A percentile compares a stretch with the other conserved stretches of the same genome.
phyloP scores from a whole-genome alignment of 2,888 invertebrate genomes.

The Drosophila mayaguana region DNA sequence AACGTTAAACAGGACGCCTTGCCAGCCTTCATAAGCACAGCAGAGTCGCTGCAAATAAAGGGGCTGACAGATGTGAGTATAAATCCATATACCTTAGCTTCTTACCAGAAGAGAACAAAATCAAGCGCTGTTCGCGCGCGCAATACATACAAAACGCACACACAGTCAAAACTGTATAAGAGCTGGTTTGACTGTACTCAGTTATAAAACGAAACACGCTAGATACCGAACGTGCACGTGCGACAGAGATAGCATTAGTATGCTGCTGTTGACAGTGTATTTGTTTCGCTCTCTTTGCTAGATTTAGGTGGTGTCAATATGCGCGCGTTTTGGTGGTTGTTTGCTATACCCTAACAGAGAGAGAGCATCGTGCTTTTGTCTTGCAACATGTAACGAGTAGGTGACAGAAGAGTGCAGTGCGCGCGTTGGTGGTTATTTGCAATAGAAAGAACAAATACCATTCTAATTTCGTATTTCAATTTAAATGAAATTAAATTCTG shows the following conservation, averaged over 20 bases:
- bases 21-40: slow-evolving; percentile 90
- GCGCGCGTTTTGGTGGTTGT: slow-evolving; percentile 59
- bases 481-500: not conserved
- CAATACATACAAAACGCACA: slow-evolving; percentile 31
- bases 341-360: slow-evolving; percentile 28
- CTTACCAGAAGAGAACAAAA: slow-evolving; percentile 39
- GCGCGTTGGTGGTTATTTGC: not conserved
- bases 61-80: slow-evolving; percentile 89
- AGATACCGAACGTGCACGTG: slow-evolving; percentile 14
- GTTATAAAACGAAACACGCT: slow-evolving; percentile 37
- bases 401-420: not conserved
- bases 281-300: slow-evolving; percentile 46
- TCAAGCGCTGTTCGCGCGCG: slow-evolving; percentile 54
- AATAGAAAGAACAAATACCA: not conserved
- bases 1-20: slow-evolving; percentile 90
- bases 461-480: not conserved
- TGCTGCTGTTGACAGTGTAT: not conserved
- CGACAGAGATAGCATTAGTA: slow-evolving; percentile 26
- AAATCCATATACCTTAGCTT: slow-evolving; percentile 4
- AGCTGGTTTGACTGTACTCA: slow-evolving; percentile 72
- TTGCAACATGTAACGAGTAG: not conserved
- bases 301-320: not conserved
- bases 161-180: slow-evolving; percentile 59
- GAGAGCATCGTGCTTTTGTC: not conserved
- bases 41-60: slow-evolving; percentile 90